Conservation (phyloP, 2,797 vertebrate species). For the Epinephelus awoara region DNA sequence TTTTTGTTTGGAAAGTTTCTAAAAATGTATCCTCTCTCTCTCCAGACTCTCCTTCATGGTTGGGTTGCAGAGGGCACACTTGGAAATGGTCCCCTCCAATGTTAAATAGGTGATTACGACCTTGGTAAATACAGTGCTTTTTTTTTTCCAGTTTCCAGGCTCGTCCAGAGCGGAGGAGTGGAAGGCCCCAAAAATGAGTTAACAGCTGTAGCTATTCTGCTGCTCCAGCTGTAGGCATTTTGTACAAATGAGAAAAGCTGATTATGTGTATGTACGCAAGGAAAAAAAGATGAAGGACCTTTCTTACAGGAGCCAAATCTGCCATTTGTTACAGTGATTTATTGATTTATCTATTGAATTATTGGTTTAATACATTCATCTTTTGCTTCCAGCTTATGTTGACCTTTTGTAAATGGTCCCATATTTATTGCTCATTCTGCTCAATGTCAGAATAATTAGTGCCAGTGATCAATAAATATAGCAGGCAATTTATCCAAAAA, state of each 20-base stretch:
- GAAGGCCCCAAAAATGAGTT: not conserved
- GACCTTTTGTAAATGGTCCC: conserved; percentile 33
- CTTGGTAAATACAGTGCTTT: too few relatives aligned
- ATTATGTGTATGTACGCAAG: not conserved
- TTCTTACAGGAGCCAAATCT: not conserved
- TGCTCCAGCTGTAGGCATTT: conserved; percentile 1
- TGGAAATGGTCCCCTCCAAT: too few relatives aligned
- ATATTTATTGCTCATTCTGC: conserved; percentile 27
- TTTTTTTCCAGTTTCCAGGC: not conserved
- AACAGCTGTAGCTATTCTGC: not conserved
- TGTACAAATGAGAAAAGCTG: not conserved
- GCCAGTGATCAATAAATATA: conserved; percentile 15
- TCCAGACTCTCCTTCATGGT: too few relatives aligned
- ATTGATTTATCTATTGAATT: not conserved
- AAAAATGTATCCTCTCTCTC: too few relatives aligned
- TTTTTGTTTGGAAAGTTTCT: too few relatives aligned
- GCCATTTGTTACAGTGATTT: conserved; percentile 19
- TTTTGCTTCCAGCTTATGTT: not conserved
- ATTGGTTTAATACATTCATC: conserved; percentile 16
- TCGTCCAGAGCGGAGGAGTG: not conserved
- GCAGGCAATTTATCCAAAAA: not conserved
- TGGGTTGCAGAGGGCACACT: too few relatives aligned
- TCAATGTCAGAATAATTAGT: conserved; percentile 25
- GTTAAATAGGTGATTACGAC: too few relatives aligned
- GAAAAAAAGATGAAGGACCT: conserved; percentile 14